A percentile compares a stretch with the other conserved stretches of the same genome.
phyloP scores from a whole-genome alignment of 2,113 vertebrate genomes.

The Tor tambroides region DNA sequence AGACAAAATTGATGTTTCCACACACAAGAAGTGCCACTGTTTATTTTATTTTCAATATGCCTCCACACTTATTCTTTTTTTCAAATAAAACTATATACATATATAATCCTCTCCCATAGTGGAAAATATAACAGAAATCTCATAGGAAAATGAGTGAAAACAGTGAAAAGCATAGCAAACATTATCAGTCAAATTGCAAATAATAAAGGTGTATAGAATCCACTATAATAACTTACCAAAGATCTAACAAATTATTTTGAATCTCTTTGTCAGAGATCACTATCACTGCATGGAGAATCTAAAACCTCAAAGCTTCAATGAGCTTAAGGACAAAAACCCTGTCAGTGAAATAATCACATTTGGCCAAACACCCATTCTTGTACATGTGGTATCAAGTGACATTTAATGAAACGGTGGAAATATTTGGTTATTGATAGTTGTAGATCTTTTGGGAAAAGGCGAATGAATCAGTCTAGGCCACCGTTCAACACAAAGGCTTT shows the following conservation, averaged over 20 bases:
- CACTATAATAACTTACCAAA: conserved; percentile 29
- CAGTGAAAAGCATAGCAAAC: conserved; percentile 63
- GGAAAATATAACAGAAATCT: conserved; percentile 65
- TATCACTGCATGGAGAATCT: conserved; percentile 10
- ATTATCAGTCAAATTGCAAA: conserved; percentile 59
- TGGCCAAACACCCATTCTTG: conserved; percentile 13
- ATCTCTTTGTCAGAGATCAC: conserved; percentile 17
- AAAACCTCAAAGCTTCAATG: not conserved
- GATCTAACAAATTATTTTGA: conserved; percentile 21
- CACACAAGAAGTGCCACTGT: conserved; percentile 46
- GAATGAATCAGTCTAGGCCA: not conserved
- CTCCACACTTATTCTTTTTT: conserved; percentile 68
- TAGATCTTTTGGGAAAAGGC: not conserved
- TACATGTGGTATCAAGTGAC: conserved; percentile 8
- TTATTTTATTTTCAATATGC: conserved; percentile 75
- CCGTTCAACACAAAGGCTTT: not conserved
- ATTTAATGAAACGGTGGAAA: not conserved
- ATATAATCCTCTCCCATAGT: conserved; percentile 67
- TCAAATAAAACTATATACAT: conserved; percentile 77
- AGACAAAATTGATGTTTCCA: not conserved
- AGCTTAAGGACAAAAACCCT: not conserved
- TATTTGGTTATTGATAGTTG: not conserved
- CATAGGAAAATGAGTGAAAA: conserved; percentile 39
- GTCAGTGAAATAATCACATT: conserved; percentile 12
- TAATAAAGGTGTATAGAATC: conserved; percentile 31